Conservation (phyloP, 2,888 invertebrate genomes). For the Phoenoteleia sp. region DNA sequence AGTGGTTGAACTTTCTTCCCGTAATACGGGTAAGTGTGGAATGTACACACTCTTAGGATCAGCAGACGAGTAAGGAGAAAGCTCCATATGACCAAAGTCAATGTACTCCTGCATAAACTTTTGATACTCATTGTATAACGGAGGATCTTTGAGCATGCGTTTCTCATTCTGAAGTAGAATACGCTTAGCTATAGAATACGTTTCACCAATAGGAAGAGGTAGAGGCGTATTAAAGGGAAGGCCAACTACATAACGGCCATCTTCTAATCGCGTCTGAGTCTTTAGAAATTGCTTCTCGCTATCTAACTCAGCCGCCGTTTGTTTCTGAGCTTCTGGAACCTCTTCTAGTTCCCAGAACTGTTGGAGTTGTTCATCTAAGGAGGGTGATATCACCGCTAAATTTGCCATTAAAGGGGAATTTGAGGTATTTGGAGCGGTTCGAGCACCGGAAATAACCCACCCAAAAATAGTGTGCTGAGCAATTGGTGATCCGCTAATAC, state of each 20-base stretch:
- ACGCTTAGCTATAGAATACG: background rate
- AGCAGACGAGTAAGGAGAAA: background rate
- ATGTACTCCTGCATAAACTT: slow-evolving; percentile 71
- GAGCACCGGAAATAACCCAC: background rate
- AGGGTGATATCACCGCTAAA: background rate
- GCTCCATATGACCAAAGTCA: slow-evolving; percentile 63
- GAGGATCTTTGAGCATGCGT: slow-evolving; percentile 66
- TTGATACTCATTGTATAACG: slow-evolving; percentile 66
- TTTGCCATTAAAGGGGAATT: background rate
- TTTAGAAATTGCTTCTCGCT: background rate
- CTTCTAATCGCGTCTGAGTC: background rate
- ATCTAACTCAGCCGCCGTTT: background rate
- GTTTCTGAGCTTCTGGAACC: background rate
- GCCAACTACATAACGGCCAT: background rate
- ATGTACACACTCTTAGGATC: slow-evolving; percentile 5
- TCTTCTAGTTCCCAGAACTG: background rate
- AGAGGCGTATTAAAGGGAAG: background rate
- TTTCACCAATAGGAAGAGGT: slow-evolving; percentile 1
- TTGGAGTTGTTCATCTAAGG: background rate
- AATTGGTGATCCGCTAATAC: background rate
- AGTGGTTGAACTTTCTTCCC: slow-evolving; percentile 40
- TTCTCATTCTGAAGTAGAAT: background rate
- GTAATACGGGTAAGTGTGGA: slow-evolving; percentile 51
- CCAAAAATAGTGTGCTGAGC: slow-evolving; percentile 20
- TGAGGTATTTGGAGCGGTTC: background rate